Evolutionary conservation across 2,888 invertebrate genomes (phyloP).

Genomic region (Bugula neritina): DNA sequence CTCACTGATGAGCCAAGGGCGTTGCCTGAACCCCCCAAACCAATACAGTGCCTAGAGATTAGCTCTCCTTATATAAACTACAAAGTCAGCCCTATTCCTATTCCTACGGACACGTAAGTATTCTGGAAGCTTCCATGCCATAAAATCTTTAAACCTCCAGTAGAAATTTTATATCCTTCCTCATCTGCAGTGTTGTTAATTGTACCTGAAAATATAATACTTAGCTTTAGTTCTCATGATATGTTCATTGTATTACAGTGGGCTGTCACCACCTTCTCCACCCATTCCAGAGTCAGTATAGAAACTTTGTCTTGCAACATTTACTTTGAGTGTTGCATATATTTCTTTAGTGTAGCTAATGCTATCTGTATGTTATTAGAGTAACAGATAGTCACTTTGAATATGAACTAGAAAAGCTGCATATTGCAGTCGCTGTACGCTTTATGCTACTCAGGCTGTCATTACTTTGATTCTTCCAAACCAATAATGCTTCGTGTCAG

Average conservation of each 20-base stretch:
- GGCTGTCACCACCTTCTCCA: not conserved
- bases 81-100: conserved; percentile 50
- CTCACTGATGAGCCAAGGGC: conserved; percentile 47
- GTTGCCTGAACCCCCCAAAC: conserved; percentile 41
- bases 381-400: too few relatives aligned
- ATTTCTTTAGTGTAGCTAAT: not conserved
- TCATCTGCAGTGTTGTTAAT: not conserved
- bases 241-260: not conserved
- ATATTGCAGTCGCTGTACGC: not conserved
- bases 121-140: not conserved
- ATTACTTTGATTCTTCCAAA: too few relatives aligned
- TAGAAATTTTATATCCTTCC: not conserved
- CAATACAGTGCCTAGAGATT: conserved; percentile 50
- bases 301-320: not conserved
- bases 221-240: too few relatives aligned
- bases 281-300: not conserved
- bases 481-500: too few relatives aligned
- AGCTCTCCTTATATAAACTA: conserved; percentile 52
- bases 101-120: conserved; percentile 50
- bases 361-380: too few relatives aligned
- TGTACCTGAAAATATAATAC: not conserved
- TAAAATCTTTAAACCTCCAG: not conserved
- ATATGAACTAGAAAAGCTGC: not conserved
- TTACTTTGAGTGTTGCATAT: not conserved
- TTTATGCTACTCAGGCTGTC: not conserved